Percentiles rank a stretch among this genome's conserved stretches.
These are phyloP conservation scores for Sturnus vulgaris DNA, from an alignment of 2,113 vertebrate species.

Conservation along the genomic window DNA sequence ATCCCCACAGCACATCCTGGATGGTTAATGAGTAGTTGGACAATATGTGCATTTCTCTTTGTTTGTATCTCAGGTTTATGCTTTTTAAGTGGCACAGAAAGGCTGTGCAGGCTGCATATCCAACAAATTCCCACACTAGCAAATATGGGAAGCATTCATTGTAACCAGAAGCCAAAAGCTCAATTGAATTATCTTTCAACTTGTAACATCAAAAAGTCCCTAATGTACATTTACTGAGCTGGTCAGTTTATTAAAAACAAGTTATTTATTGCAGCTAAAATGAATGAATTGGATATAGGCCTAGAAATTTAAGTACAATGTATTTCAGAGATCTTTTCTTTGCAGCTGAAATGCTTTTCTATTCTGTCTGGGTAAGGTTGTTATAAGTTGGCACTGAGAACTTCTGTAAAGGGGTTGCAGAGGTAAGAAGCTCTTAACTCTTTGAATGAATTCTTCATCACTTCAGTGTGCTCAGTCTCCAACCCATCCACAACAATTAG, in stretches of 20 bases:
- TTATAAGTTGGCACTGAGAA: not conserved
- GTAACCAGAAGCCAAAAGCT: not conserved
- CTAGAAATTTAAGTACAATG: not conserved
- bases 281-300: not conserved
- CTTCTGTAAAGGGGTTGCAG: not conserved
- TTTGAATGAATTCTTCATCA: not conserved
- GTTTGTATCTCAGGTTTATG: not conserved
- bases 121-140: not conserved
- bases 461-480: not conserved
- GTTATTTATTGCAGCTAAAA: not conserved
- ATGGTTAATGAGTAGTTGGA: not conserved
- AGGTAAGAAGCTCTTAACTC: not conserved
- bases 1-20: not conserved
- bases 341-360: not conserved
- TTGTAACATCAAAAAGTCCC: not conserved
- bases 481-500: not conserved
- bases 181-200: not conserved
- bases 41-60: not conserved
- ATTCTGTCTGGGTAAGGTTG: not conserved
- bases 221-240: not conserved
- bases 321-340: not conserved
- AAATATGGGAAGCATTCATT: not conserved
- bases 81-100: not conserved
- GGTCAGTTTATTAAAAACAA: conserved; percentile 6
- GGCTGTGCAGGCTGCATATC: not conserved